Conservation (phyloP, 1,140 invertebrate species). For the Zelostemma sp. region DNA sequence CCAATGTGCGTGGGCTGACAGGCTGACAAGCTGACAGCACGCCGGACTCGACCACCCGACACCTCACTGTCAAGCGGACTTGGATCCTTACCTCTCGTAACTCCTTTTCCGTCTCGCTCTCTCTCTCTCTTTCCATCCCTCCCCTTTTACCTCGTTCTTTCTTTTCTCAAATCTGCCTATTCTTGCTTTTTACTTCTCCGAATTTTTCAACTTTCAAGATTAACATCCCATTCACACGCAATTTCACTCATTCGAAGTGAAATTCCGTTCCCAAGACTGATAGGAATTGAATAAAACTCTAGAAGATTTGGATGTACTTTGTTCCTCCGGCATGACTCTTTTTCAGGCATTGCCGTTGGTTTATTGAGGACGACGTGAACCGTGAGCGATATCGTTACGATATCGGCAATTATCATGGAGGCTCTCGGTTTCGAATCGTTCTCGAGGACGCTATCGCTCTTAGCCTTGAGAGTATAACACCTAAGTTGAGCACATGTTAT, state of each 20-base stretch:
- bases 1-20: constrained; percentile 69
- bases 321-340: neutral
- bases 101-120: constrained; percentile 31
- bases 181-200: constrained; percentile 5
- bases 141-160: too few relatives aligned
- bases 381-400: constrained; percentile 15
- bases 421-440: constrained; percentile 10
- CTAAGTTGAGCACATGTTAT: constrained; percentile 26
- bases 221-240: too few relatives aligned
- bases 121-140: constrained; percentile 21
- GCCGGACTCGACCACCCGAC: constrained; percentile 64
- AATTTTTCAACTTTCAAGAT: neutral
- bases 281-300: too few relatives aligned
- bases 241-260: too few relatives aligned
- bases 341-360: neutral
- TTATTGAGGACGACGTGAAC: neutral
- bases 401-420: constrained; percentile 30
- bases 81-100: constrained; percentile 58
- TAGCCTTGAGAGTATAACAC: constrained; percentile 37
- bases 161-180: constrained; percentile 15
- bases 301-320: neutral
- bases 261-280: too few relatives aligned
- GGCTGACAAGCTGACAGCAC: constrained; percentile 65
- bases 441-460: constrained; percentile 22
- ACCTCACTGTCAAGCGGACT: constrained; percentile 62